Base-by-base conservation (phyloP, 2,797 vertebrate genomes). In the Furcifer pardalis region DNA sequence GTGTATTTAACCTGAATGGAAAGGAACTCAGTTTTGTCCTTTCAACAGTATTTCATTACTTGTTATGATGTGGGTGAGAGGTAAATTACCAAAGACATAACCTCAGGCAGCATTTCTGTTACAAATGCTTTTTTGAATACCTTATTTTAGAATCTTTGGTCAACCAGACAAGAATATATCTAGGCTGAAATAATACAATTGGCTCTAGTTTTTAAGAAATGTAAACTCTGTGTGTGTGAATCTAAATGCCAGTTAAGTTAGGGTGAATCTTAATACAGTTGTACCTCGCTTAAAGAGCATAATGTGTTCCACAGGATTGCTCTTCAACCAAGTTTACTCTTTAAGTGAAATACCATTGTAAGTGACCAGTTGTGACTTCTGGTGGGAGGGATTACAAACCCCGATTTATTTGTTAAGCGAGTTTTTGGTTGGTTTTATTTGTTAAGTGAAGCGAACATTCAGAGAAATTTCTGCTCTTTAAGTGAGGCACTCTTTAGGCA, bases 41-140 rank as follows among this genome's bases (percentile, higher is more conserved):
- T 82, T 62, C 32, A 77, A 46, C 25, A 82, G 73, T 86, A 71
- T 82, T 60, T 85, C 23, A 44, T 37, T 80, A 8, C 35, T 83
- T 83, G 49, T 60, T 3, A 44, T 37, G 35, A 35, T 42, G 21
- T 25, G 37, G 21, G 42, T 19, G 44, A 27, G 23, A 4, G 15
- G 32, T 5, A 19, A 66, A 27, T 32, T 49, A 71, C 65, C 65
- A 77, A 86, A 82, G 65, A 63, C 42, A 7, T 49, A 52, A 71
- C 13, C 40, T 86, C 32, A 37, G 37, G 30, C 37, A 76, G 37
- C 52, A 68, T 85, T 68, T 85, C 30, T 42, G 23, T 81, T 85
- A 30, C 37, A 30, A 66, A 73, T 79, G 7, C 23, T 49, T 49
- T 44, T 21, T 69, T 85, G 44, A 56, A 37, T 21, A 75, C 46